A percentile compares a stretch with the other conserved stretches of the same genome.
Evolutionary conservation across 2,888 invertebrate species (phyloP).

Genomic region (Gymnosoma rotundatum): DNA sequence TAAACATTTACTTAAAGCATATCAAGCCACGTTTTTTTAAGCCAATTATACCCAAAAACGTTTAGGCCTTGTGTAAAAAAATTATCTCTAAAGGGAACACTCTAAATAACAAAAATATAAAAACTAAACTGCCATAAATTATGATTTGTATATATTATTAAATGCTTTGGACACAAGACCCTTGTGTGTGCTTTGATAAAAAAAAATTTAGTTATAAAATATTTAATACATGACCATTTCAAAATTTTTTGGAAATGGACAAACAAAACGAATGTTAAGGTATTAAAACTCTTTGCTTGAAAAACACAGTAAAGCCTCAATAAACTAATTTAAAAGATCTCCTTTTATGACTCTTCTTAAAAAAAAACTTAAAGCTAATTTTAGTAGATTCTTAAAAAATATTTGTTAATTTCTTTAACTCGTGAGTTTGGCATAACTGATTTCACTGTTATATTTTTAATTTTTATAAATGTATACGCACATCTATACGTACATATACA

Average conservation of each 20-base stretch:
- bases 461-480: neutral
- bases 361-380: neutral
- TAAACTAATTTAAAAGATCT: neutral
- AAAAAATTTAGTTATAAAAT: constrained; percentile 26
- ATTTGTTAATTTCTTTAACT: no score
- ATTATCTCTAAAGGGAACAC: neutral
- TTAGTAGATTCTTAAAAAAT: neutral
- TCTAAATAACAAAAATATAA: neutral
- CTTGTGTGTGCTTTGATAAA: neutral
- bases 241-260: constrained; percentile 44
- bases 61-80: constrained; percentile 4
- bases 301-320: neutral
- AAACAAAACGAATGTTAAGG: neutral
- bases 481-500: no score
- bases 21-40: neutral
- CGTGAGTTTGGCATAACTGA: neutral
- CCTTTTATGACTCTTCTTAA: neutral
- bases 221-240: constrained; percentile 62
- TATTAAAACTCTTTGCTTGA: neutral
- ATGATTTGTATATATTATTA: constrained; percentile 47
- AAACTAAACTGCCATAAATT: constrained; percentile 57
- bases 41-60: constrained; percentile 25
- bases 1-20: neutral
- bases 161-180: neutral
- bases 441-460: neutral